These are phyloP conservation scores for Catharus minimus DNA, from an alignment of 2,113 vertebrate species.

Conservation along the genomic window DNA sequence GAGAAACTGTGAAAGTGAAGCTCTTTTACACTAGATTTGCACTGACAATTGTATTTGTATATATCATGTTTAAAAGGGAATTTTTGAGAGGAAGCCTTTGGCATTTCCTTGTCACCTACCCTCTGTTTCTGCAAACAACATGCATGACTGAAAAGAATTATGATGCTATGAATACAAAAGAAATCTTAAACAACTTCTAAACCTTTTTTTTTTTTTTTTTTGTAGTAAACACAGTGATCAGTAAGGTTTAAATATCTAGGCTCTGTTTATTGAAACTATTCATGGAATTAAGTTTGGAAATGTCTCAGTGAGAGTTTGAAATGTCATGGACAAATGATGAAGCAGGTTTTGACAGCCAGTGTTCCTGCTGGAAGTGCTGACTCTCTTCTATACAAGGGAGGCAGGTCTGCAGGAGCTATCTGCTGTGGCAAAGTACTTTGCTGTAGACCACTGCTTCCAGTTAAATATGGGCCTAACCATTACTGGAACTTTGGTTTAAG, in stretches of 20 bases:
- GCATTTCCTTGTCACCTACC: background rate
- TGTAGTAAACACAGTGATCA: background rate
- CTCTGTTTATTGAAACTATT: background rate
- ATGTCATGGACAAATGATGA: background rate
- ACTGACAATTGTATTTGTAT: background rate
- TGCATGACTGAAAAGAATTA: background rate
- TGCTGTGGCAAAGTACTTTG: background rate
- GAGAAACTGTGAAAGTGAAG: background rate
- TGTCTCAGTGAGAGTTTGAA: background rate
- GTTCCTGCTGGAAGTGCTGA: background rate
- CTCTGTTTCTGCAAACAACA: background rate
- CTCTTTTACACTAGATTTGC: background rate
- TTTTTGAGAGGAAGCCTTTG: background rate
- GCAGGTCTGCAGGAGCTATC: background rate
- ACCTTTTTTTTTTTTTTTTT: no score
- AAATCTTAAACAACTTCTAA: background rate
- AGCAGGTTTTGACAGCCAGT: background rate
- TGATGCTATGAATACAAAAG: background rate
- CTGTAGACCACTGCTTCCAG: background rate
- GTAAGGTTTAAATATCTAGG: background rate
- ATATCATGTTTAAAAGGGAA: background rate
- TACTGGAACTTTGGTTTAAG: background rate
- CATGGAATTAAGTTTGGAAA: background rate
- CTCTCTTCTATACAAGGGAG: background rate
- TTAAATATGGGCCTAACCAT: background rate